Conservation (phyloP, 2,113 vertebrate species). For the Trematocara unimaculatum region DNA sequence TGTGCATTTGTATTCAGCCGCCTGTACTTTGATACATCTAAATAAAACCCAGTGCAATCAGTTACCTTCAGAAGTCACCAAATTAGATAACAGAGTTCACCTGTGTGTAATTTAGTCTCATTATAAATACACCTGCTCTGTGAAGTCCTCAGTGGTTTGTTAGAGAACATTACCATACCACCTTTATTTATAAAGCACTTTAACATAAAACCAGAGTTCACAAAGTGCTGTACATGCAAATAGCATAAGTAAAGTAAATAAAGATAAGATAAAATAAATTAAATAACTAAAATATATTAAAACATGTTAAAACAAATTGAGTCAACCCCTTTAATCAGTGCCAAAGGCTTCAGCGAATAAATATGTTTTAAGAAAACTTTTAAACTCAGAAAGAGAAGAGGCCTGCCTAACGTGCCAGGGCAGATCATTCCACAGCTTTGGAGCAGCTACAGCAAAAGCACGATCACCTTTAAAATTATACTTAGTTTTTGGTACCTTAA, state of each 20-base stretch:
- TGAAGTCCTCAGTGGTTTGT: neutral
- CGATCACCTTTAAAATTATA: too few relatives aligned
- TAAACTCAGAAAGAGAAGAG: neutral
- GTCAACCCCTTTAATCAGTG: neutral
- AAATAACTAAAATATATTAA: neutral
- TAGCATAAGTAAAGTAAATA: neutral
- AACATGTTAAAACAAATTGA: neutral
- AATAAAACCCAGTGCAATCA: neutral
- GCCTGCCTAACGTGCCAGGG: neutral
- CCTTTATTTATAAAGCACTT: neutral
- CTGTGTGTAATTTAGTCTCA: neutral
- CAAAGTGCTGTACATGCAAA: neutral
- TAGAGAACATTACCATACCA: neutral
- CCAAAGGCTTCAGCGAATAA: neutral
- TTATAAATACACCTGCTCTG: neutral
- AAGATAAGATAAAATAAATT: neutral
- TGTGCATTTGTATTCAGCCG: neutral
- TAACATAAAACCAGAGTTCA: neutral
- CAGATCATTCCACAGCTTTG: neutral
- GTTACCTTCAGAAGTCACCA: neutral
- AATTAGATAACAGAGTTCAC: neutral
- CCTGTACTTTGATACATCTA: neutral
- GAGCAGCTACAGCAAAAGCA: neutral
- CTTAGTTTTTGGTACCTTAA: too few relatives aligned
- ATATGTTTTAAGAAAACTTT: neutral